Evolutionary conservation across 2,888 invertebrate genomes (phyloP).

Genomic region (Hofmannophila pseudospretella): DNA sequence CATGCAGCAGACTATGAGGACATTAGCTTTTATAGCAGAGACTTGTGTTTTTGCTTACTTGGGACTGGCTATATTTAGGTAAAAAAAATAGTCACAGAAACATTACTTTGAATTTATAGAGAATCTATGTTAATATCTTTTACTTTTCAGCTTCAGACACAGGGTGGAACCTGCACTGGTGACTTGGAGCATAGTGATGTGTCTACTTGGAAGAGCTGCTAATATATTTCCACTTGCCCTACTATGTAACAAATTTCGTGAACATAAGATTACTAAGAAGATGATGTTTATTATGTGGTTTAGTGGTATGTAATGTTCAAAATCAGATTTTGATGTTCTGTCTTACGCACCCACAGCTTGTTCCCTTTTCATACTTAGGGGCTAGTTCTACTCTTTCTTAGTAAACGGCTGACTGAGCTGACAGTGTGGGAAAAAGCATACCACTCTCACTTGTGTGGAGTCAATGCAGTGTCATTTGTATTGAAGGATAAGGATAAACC

Average conservation of each 20-base stretch:
- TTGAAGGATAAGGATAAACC: too few relatives aligned
- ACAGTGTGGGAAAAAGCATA: too few relatives aligned
- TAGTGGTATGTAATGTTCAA: constrained; percentile 86
- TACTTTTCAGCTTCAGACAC: constrained; percentile 94
- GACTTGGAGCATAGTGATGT: constrained; percentile 95
- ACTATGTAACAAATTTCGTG: constrained; percentile 96
- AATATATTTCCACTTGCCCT: constrained; percentile 97
- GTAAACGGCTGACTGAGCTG: too few relatives aligned
- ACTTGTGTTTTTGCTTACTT: constrained; percentile 99
- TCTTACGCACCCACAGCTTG: too few relatives aligned
- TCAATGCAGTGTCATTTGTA: too few relatives aligned
- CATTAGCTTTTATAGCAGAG: constrained; percentile 97
- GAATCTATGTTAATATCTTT: too few relatives aligned
- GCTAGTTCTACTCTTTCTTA: too few relatives aligned
- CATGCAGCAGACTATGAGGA: constrained; percentile 99
- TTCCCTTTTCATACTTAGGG: too few relatives aligned
- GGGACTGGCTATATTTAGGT: constrained; percentile 88
- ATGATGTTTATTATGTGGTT: constrained; percentile 99
- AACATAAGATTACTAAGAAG: constrained; percentile 97
- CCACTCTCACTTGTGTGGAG: too few relatives aligned
- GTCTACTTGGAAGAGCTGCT: constrained; percentile 94
- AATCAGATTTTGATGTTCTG: not conserved
- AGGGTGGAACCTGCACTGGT: constrained; percentile 94
- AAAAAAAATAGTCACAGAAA: too few relatives aligned
- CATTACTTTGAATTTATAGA: too few relatives aligned